Evolutionary conservation across 2,113 vertebrate genomes (phyloP), one percentile per base, ranked within the genome.

Genomic region (Oxygymnocypris stewartii): DNA sequence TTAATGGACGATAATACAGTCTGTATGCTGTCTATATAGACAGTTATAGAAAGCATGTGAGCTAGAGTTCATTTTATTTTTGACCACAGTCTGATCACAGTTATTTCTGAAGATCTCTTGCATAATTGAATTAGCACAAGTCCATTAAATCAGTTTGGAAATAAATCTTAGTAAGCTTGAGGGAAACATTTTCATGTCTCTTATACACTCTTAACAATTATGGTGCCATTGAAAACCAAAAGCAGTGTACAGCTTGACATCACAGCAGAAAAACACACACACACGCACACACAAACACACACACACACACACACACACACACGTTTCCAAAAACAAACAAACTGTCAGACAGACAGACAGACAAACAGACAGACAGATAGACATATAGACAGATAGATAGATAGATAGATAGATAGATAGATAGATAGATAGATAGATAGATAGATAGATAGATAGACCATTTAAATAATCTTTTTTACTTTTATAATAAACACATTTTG

Each of bases 1-100:
- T 54, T 59, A 79, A 61, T 81, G 79, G 40, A 11, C 18, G 59
- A 80, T 63, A 80, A 61, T 42, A 59, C 51, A n/a, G 20, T 40
- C 54, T n/a, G 35, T 13, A 14, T 61, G 54, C 78, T 61, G 75
- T 49, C 18, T 37, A 61, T 31, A 2, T 16, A 35, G 78, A 16
- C 23, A 16, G 23, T 59, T 25, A 16, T 63, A 14, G 6, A 65
- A 81, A 81, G 37, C 37, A 44, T 28, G 40, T 2, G 23, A 40
- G 37, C 28, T 44, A 23, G 35, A 20, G 16, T 40, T 59, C 5
- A 44, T 74, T 44, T n/a, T 7, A 44, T 14, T 44, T 75, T 42
- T 6, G 23, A 44, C 37, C 7, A 0, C 16, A 71, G 18, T 78
- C 16, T 11, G 4, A 57, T 51, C 49, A 77, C 13, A 4, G 20